These are phyloP conservation scores for Drosophila emarginata DNA, from an alignment of 2,888 invertebrate species.

Conservation along the genomic window DNA sequence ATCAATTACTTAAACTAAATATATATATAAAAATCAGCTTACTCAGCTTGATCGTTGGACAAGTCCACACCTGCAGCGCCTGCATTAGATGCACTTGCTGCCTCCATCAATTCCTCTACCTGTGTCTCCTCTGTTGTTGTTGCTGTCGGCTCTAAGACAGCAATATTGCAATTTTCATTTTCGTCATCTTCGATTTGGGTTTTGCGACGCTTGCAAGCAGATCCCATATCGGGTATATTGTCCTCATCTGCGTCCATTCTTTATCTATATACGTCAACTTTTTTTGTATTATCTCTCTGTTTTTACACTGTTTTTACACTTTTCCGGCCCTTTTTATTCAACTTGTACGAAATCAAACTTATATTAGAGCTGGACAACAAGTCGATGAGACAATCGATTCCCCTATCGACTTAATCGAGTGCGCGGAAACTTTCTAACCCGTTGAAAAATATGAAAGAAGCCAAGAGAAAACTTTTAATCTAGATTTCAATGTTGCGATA, in stretches of 20 bases:
- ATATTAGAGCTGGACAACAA: neutral
- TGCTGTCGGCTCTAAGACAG: neutral
- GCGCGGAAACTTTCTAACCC: too few relatives aligned
- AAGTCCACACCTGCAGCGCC: too few relatives aligned
- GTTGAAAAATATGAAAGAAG: too few relatives aligned
- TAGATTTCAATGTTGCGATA: too few relatives aligned
- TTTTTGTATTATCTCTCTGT: neutral
- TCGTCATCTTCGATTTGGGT: constrained; percentile 21
- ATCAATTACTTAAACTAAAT: too few relatives aligned
- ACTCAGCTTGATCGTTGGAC: too few relatives aligned
- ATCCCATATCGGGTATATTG: constrained; percentile 18
- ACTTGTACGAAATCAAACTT: neutral
- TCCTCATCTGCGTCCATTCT: constrained; percentile 53
- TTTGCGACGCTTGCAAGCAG: constrained; percentile 57
- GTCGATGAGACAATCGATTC: neutral
- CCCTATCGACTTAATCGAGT: too few relatives aligned
- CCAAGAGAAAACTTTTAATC: too few relatives aligned
- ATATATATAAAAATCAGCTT: too few relatives aligned
- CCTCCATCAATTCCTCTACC: neutral
- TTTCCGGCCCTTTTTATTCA: neutral
- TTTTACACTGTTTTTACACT: neutral
- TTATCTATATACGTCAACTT: neutral
- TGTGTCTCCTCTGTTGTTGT: neutral
- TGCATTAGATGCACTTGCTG: neutral
- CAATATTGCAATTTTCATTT: neutral